Evolutionary conservation across 2,797 vertebrate species (phyloP).

Genomic region (Caiman crocodilus): DNA sequence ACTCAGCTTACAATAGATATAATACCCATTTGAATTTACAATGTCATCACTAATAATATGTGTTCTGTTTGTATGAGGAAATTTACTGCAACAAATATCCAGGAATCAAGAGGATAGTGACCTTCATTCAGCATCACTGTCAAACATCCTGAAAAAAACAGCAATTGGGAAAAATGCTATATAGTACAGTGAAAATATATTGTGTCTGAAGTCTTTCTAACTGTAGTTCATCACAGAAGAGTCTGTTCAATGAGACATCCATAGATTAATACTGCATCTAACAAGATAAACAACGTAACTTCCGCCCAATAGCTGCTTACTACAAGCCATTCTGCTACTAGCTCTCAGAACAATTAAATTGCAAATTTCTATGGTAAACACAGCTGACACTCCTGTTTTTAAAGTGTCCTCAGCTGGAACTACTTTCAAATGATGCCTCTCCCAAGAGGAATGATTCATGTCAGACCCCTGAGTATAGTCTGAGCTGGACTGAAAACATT

Average conservation of each 20-base stretch:
- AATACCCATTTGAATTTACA: neutral
- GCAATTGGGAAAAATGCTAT: neutral
- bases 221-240: neutral
- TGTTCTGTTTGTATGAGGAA: neutral
- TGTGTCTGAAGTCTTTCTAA: neutral
- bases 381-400: conserved; percentile 38
- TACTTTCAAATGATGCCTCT: conserved; percentile 41
- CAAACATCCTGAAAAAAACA: neutral
- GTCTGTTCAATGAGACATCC: neutral
- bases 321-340: conserved; percentile 60
- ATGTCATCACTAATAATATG: neutral
- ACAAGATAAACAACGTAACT: neutral
- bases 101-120: neutral
- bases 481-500: conserved; percentile 41
- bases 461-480: neutral
- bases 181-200: neutral
- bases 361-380: conserved; percentile 15
- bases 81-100: conserved; percentile 27
- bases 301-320: neutral
- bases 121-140: neutral
- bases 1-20: neutral
- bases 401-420: conserved; percentile 46
- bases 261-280: neutral
- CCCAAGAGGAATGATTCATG: conserved; percentile 27
- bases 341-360: conserved; percentile 76